phyloP scores from a whole-genome alignment of 2,113 vertebrate species.

The Stomatorhinus ivindoensis region DNA sequence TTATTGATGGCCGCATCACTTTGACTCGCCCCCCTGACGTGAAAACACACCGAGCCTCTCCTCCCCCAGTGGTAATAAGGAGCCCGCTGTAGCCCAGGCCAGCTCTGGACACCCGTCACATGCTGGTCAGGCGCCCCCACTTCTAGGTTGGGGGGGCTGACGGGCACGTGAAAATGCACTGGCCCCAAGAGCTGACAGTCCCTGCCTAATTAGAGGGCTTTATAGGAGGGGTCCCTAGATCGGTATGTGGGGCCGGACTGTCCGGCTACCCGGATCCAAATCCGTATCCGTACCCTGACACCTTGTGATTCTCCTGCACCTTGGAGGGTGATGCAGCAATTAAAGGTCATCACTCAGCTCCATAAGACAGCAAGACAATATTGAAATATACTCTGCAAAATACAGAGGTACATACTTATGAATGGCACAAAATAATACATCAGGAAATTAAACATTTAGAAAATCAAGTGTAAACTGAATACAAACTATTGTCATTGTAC shows the following conservation, averaged over 20 bases:
- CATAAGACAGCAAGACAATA: neutral
- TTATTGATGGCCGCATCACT: constrained; percentile 10
- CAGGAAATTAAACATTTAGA: neutral
- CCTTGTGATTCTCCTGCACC: neutral
- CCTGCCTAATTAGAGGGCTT: neutral
- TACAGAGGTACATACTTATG: neutral
- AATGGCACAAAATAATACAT: neutral
- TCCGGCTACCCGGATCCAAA: neutral
- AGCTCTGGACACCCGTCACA: neutral
- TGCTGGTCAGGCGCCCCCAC: neutral
- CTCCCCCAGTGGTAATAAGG: neutral
- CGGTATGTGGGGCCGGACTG: neutral
- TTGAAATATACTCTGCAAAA: neutral
- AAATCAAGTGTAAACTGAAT: neutral
- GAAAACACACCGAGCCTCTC: neutral
- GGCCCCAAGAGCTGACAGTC: neutral
- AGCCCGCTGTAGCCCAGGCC: neutral
- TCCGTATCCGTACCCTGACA: neutral
- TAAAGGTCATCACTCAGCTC: neutral
- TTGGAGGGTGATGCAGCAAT: neutral
- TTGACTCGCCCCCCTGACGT: neutral
- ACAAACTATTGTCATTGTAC: neutral
- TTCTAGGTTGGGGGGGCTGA: neutral
- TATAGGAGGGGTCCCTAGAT: neutral
- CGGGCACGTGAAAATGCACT: neutral